A percentile compares a stretch with the other conserved stretches of the same genome.
phyloP scores from a whole-genome alignment of 2,797 vertebrate genomes.

The Podargus strigoides region DNA sequence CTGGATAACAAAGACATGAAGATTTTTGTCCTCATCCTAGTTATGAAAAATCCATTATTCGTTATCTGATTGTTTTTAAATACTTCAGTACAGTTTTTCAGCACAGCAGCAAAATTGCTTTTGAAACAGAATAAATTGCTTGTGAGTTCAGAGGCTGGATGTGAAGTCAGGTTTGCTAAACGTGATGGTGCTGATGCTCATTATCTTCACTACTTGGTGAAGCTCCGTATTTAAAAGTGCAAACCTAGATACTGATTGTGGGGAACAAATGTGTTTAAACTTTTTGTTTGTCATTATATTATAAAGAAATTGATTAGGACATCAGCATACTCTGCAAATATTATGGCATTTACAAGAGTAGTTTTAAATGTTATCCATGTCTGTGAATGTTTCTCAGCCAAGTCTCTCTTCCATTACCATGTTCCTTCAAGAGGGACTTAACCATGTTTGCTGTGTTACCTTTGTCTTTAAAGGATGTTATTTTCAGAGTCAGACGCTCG shows the following conservation, averaged over 20 bases:
- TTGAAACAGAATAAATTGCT: constrained; percentile 76
- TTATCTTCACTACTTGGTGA: constrained; percentile 46
- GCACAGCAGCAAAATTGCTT: constrained; percentile 79
- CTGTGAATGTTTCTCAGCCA: neutral
- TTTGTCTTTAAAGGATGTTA: neutral
- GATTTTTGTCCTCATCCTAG: constrained; percentile 69
- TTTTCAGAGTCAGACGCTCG: neutral
- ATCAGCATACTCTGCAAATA: neutral
- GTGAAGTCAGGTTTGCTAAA: constrained; percentile 64
- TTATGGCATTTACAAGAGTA: neutral
- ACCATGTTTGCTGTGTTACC: neutral
- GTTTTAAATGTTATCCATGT: neutral
- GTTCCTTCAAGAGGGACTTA: neutral
- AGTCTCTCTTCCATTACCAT: neutral
- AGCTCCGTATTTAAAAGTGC: neutral
- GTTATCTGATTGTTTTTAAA: constrained; percentile 80
- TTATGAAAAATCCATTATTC: constrained; percentile 82
- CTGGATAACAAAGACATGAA: constrained; percentile 74
- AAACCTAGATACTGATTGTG: neutral
- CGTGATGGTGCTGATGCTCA: constrained; percentile 13
- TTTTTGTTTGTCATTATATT: too few species aligned
- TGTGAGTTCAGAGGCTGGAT: constrained; percentile 69
- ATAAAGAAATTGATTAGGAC: too few species aligned
- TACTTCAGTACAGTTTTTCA: constrained; percentile 73
- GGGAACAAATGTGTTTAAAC: too few species aligned